Percentiles rank a stretch among this genome's conserved stretches.
phyloP scores from a whole-genome alignment of 2,888 invertebrate species.

The Pollenia labialis region DNA sequence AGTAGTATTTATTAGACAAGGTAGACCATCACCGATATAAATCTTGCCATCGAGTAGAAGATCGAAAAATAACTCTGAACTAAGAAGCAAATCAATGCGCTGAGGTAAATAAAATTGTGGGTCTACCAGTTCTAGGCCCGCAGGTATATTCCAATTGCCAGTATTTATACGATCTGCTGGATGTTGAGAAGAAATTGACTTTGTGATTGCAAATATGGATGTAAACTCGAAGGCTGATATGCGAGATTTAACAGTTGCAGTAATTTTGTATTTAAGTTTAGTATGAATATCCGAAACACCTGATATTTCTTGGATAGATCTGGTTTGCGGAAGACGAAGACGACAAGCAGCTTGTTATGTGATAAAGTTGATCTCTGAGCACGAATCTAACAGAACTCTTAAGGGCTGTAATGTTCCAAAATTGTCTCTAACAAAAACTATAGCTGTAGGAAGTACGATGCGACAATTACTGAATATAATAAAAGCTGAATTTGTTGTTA shows the following conservation, averaged over 20 bases:
- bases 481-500: too few species aligned
- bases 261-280: slow-evolving; percentile 13
- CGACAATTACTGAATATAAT: too few species aligned
- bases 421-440: neutral
- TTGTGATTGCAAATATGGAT: slow-evolving; percentile 23
- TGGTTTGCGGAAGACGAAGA: neutral
- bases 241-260: slow-evolving; percentile 15
- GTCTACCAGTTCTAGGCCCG: neutral
- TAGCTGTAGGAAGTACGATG: neutral
- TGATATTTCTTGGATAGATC: slow-evolving; percentile 15
- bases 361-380: neutral
- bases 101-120: slow-evolving; percentile 51
- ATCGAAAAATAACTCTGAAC: slow-evolving; percentile 36
- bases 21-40: slow-evolving; percentile 45
- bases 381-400: neutral
- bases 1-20: slow-evolving; percentile 46
- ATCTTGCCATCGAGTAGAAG: slow-evolving; percentile 22
- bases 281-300: slow-evolving; percentile 32
- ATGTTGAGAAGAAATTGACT: slow-evolving; percentile 29
- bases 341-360: slow-evolving; percentile 4
- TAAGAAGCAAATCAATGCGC: slow-evolving; percentile 48
- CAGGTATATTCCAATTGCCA: slow-evolving; percentile 1
- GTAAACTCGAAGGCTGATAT: slow-evolving; percentile 34
- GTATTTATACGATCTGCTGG: neutral
- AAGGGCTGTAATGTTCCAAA: neutral